phyloP scores from a whole-genome alignment of 2,888 invertebrate species.

The Eupithecia dodoneata region DNA sequence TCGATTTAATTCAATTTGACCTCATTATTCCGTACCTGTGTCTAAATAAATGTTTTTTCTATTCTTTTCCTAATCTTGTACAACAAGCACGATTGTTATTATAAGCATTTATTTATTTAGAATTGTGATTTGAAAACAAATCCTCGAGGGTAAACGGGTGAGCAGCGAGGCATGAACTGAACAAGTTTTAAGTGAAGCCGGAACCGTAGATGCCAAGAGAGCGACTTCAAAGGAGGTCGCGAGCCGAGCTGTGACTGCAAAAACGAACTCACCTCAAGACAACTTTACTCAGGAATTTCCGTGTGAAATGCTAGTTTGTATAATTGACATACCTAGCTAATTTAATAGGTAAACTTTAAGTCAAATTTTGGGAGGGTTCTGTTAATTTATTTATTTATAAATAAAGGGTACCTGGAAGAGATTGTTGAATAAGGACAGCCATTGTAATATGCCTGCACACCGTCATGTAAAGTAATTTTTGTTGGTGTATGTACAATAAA shows the following conservation, averaged over 20 bases:
- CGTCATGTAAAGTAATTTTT: no score
- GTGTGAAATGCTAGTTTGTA: constrained; percentile 5
- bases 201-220: constrained; percentile 57
- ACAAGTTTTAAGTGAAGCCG: constrained; percentile 58
- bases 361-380: not conserved
- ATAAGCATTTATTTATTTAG: not conserved
- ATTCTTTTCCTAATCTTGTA: not conserved
- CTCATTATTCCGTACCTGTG: no score
- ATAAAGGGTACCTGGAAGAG: no score
- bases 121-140: constrained; percentile 28
- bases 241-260: constrained; percentile 24
- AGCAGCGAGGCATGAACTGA: constrained; percentile 54
- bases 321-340: constrained; percentile 5
- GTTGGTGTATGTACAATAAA: no score
- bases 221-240: constrained; percentile 55
- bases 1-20: not conserved
- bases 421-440: no score
- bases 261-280: constrained; percentile 22
- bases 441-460: no score
- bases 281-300: constrained; percentile 16
- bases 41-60: no score
- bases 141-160: constrained; percentile 38
- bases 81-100: not conserved
- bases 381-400: not conserved
- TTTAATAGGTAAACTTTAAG: not conserved